Evolutionary conservation across 2,888 invertebrate genomes (phyloP).

Genomic region (Neoitamus cyanurus): DNA sequence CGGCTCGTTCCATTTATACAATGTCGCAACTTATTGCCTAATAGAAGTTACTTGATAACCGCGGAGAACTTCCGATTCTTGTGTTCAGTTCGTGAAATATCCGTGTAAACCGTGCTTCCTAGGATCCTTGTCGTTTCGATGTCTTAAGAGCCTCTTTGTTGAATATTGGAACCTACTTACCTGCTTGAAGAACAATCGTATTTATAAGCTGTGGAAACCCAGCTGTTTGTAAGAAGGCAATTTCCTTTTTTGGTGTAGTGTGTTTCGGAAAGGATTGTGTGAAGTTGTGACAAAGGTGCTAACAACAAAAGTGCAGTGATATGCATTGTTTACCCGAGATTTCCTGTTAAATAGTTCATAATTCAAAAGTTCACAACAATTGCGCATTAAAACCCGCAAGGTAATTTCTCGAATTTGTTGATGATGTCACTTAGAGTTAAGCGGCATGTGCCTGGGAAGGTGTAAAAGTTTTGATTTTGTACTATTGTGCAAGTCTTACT

Average conservation of each 20-base stretch:
- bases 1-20: slow-evolving; percentile 3
- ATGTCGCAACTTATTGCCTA: not conserved
- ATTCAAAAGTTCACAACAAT: not conserved
- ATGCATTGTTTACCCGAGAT: not conserved
- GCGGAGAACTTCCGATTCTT: not conserved
- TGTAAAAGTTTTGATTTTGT: not conserved
- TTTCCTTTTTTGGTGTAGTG: not conserved
- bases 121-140: not conserved
- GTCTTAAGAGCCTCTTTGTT: not conserved
- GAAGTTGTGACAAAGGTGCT: no score
- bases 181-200: not conserved
- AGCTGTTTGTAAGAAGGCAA: not conserved
- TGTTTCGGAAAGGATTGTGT: not conserved
- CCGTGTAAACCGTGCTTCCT: not conserved
- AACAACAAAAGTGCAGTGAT: not conserved
- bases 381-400: not conserved
- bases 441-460: not conserved
- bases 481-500: not conserved
- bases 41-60: not conserved
- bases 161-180: not conserved
- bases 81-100: not conserved
- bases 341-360: not conserved
- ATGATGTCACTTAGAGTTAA: not conserved
- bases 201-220: not conserved
- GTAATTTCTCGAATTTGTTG: not conserved